Base-by-base conservation (phyloP, 2,797 vertebrate genomes). In the Pseudochromis fuscus region DNA sequence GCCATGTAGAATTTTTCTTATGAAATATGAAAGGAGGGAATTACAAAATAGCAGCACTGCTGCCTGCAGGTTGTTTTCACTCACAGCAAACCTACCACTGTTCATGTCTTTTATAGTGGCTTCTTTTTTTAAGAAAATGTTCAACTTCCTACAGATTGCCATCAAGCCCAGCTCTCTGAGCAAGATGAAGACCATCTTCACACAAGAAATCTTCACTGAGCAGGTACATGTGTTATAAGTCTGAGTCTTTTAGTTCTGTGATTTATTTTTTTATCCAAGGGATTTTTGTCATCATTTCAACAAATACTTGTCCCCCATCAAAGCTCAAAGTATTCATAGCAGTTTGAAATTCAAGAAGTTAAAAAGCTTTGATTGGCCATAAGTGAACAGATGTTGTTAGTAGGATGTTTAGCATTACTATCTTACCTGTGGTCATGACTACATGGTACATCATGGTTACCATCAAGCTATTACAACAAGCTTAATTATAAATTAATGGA, bases 151-250 rank as follows among this genome's bases (percentile, higher is more conserved):
- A n/a, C 91, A 99, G 98, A 99, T 99, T 89, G 96, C 97, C 74
- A 99, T 99, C 91, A 99, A 99, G 82, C 96, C 97, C 56, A 98
- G 96, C 88, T 99, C 97, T 13, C 94, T 99, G 51, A 97, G 97
- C 92, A 98, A 98, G 78, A 99, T 99, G 97, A 99, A 99, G 93
- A 99, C 97, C 8, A 97, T 99, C 88, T 99, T 99, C 89, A 99
- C 97, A 4, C 98, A 99, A 72, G 98, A 99, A 86, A 98, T 99
- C 89, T 99, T 99, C 90, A 99, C 97, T 11, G 98, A 99, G 63
- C 98, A 99, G 97, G 98, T 99, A 91, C 38, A 67, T 79, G 16
- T 38, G 21, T 23, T 30, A 2, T 5, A 16, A 44, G 3, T 46
- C 31, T n/a, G n/a, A n/a, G n/a, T n/a, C n/a, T n/a, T n/a, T n/a